Evolutionary conservation across 2,113 vertebrate species (phyloP).

Genomic region (Callopanchax toddi): DNA sequence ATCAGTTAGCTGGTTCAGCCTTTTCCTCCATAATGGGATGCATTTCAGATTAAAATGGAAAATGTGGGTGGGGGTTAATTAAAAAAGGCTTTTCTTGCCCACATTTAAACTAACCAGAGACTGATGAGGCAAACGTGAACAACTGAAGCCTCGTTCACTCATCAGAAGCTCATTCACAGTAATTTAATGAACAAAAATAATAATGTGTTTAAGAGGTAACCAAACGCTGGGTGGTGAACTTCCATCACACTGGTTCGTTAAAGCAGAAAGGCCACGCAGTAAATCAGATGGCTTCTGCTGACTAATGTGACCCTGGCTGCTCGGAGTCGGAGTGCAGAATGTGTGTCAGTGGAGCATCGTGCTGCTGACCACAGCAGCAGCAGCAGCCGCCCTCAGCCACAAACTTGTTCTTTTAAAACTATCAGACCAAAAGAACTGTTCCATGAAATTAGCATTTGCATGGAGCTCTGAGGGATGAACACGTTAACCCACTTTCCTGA

Average conservation of each 20-base stretch:
- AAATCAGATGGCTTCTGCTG: conserved; percentile 2
- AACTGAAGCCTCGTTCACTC: background rate
- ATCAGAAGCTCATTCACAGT: background rate
- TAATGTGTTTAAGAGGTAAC: too few relatives aligned
- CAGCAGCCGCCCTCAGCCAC: conserved; percentile 31
- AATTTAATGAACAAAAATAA: too few relatives aligned
- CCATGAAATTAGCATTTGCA: conserved; percentile 60
- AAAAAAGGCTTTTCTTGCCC: background rate
- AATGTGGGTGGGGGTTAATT: background rate
- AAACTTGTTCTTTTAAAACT: conserved; percentile 26
- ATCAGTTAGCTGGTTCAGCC: too few relatives aligned
- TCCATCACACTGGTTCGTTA: background rate
- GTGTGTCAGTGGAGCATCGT: conserved; percentile 71
- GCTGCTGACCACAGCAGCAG: conserved; percentile 47
- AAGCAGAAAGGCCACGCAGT: background rate
- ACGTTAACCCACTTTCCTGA: conserved; percentile 62
- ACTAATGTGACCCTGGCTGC: conserved; percentile 11
- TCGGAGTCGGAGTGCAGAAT: conserved; percentile 34
- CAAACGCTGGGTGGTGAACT: too few relatives aligned
- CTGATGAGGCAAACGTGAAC: background rate
- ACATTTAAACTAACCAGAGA: background rate
- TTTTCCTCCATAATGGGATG: too few relatives aligned
- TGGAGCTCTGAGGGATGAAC: conserved; percentile 55
- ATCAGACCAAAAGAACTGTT: conserved; percentile 46
- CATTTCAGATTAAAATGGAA: too few relatives aligned